Evolutionary conservation across 1,140 invertebrate genomes (phyloP).

Genomic region (Bombus picipes): DNA sequence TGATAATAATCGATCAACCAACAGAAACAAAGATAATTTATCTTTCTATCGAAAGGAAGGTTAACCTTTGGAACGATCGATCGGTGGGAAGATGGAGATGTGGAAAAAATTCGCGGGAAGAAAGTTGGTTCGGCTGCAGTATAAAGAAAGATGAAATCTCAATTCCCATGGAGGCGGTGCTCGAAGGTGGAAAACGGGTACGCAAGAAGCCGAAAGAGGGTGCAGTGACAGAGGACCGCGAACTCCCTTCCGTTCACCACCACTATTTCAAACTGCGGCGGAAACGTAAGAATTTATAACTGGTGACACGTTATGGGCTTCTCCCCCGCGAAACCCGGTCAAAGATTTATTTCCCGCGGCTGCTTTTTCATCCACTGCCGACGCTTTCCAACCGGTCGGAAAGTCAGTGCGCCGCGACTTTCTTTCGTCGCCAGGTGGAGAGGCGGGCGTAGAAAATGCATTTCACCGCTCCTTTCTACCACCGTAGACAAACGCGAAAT

Average conservation of each 20-base stretch:
- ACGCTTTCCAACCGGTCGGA: background rate
- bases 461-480: background rate
- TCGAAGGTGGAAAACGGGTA: background rate
- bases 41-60: background rate
- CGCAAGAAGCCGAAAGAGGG: conserved; percentile 24
- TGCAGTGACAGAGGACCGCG: conserved; percentile 15
- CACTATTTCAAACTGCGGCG: conserved; percentile 40
- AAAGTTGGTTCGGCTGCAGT: background rate
- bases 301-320: conserved; percentile 54
- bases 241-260: conserved; percentile 35
- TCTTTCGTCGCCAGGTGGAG: conserved; percentile 1
- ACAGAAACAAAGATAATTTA: background rate
- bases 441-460: conserved; percentile 2
- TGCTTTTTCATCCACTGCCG: conserved; percentile 32
- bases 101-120: background rate
- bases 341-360: conserved; percentile 55
- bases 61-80: background rate
- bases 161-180: conserved; percentile 5
- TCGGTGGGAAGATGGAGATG: background rate
- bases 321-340: conserved; percentile 6
- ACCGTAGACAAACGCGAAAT: conserved; percentile 1
- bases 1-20: no score
- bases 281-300: conserved; percentile 65
- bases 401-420: background rate
- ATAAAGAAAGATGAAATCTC: conserved; percentile 11